Percentiles rank a stretch among this genome's conserved stretches.
These are phyloP conservation scores for Branchinecta lindahli DNA, from an alignment of 1,140 invertebrate species.

Conservation along the genomic window DNA sequence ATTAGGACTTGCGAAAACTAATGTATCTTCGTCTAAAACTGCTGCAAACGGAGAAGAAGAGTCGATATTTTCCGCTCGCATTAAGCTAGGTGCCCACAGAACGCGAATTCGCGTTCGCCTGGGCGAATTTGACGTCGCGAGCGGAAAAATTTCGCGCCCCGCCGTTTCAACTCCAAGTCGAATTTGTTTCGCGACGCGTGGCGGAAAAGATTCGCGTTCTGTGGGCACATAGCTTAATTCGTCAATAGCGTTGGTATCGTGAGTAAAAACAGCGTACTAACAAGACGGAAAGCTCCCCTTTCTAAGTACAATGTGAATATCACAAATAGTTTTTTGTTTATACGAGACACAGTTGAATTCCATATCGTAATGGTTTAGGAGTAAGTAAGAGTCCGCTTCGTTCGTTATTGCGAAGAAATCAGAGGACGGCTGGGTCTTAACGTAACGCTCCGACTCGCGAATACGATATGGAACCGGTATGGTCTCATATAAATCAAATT, in stretches of 20 bases:
- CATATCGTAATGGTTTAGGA: background rate
- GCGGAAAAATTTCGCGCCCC: no score
- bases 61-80: no score
- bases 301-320: background rate
- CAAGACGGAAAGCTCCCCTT: background rate
- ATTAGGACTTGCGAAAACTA: background rate
- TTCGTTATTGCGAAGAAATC: background rate
- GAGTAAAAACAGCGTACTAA: background rate
- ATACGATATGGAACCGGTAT: background rate
- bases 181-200: no score
- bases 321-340: slow-evolving; percentile 7
- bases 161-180: no score
- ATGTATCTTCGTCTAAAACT: background rate
- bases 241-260: no score
- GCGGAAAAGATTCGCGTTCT: no score
- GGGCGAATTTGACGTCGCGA: no score
- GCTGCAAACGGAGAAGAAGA: no score
- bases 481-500: background rate
- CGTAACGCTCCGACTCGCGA: background rate
- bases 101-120: no score
- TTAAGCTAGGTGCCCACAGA: no score
- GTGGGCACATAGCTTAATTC: no score
- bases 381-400: background rate
- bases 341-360: background rate
- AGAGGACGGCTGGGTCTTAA: background rate